Evolutionary conservation across 2,797 vertebrate genomes (phyloP).

Genomic region (Pangasius sanitwongsei): DNA sequence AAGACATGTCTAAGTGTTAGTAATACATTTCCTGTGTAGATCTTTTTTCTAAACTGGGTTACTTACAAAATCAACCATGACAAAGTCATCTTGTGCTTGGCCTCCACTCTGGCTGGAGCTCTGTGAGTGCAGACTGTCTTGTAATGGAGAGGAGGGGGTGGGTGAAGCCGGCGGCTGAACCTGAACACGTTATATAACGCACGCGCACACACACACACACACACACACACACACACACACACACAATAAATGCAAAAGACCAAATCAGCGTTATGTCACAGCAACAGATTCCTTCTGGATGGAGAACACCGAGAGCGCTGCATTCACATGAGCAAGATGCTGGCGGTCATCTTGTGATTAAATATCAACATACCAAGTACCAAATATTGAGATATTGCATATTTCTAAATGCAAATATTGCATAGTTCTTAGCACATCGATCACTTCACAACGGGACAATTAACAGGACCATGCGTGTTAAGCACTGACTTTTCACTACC

Average conservation of each 20-base stretch:
- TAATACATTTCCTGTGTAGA: not conserved
- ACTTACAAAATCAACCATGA: slow-evolving; percentile 97
- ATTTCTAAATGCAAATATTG: not conserved
- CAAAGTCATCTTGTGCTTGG: slow-evolving; percentile 91
- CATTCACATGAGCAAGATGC: not conserved
- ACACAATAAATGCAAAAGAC: not conserved
- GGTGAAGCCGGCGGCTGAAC: slow-evolving; percentile 92
- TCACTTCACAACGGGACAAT: too few species aligned
- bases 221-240: not conserved
- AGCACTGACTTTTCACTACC: not conserved
- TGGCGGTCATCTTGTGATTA: not conserved
- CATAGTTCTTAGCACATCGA: too few species aligned
- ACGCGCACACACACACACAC: not conserved
- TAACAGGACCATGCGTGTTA: not conserved
- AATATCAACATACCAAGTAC: not conserved
- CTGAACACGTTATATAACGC: slow-evolving; percentile 63
- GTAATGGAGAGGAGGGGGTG: slow-evolving; percentile 83
- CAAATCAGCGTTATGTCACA: not conserved
- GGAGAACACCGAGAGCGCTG: not conserved
- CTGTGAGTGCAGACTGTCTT: slow-evolving; percentile 90
- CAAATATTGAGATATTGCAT: not conserved
- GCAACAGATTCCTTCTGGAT: not conserved
- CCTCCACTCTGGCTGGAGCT: slow-evolving; percentile 87
- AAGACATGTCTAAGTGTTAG: not conserved
- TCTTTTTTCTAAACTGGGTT: not conserved